Percentiles rank a stretch among this genome's conserved stretches.
Evolutionary conservation across 2,113 vertebrate species (phyloP).

Genomic region (Himantopus leucocephalus): DNA sequence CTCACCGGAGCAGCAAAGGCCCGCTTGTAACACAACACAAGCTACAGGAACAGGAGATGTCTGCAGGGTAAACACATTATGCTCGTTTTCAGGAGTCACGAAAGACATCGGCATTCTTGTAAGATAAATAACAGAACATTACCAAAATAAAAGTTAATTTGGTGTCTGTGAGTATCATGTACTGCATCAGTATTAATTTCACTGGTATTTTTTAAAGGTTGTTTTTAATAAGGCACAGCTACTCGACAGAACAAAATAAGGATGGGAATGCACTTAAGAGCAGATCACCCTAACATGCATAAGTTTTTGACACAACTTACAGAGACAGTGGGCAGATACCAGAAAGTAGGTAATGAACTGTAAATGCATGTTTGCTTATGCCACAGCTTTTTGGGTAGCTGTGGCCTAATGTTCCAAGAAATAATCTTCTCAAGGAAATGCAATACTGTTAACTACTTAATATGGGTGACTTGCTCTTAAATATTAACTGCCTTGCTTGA

Average conservation of each 20-base stretch:
- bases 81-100: background rate
- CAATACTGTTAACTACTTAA: background rate
- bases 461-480: background rate
- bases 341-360: background rate
- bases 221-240: background rate
- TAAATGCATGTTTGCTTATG: background rate
- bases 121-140: background rate
- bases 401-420: background rate
- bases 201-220: background rate
- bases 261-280: background rate
- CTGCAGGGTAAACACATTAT: background rate
- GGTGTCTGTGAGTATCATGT: background rate
- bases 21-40: accelerated
- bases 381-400: background rate
- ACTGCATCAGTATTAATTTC: background rate
- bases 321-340: background rate
- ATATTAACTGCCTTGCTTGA: background rate
- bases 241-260: background rate
- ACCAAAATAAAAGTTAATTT: background rate
- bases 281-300: accelerated
- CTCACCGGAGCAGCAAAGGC: background rate
- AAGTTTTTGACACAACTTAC: background rate
- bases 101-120: background rate
- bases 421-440: background rate
- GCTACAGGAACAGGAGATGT: accelerated